Evolutionary conservation across 2,888 invertebrate genomes (phyloP).

Genomic region (Anarsia innoxiella): DNA sequence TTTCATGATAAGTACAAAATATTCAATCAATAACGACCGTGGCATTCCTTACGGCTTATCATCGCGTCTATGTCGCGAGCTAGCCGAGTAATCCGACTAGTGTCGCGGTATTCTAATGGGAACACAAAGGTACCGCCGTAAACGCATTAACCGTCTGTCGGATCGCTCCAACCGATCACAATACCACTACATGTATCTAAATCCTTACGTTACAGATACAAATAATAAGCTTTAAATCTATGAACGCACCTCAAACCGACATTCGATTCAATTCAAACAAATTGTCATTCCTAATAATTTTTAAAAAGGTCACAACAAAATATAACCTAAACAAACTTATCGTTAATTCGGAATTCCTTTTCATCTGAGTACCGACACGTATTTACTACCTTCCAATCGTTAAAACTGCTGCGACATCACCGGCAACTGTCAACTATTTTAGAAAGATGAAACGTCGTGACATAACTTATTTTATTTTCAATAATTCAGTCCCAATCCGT

Average conservation of each 20-base stretch:
- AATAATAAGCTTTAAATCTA: slow-evolving; percentile 3
- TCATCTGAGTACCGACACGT: neutral
- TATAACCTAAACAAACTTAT: slow-evolving; percentile 1
- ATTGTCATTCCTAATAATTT: too few species aligned
- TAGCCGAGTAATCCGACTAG: slow-evolving; percentile 34
- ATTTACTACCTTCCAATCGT: slow-evolving; percentile 8
- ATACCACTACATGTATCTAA: slow-evolving; percentile 38
- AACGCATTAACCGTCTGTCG: slow-evolving; percentile 55
- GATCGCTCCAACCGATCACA: slow-evolving; percentile 37
- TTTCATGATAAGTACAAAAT: too few species aligned
- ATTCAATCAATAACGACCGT: slow-evolving; percentile 8
- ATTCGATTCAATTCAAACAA: too few species aligned
- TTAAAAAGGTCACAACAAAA: too few species aligned
- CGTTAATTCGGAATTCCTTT: neutral
- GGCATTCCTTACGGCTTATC: slow-evolving; percentile 10
- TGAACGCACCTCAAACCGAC: too few species aligned
- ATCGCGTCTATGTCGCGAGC: slow-evolving; percentile 1
- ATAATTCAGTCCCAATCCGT: slow-evolving; percentile 52
- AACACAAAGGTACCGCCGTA: slow-evolving; percentile 56
- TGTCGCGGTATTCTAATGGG: slow-evolving; percentile 39
- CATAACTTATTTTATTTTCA: slow-evolving; percentile 48
- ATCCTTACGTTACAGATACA: slow-evolving; percentile 13
- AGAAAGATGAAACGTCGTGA: slow-evolving; percentile 32
- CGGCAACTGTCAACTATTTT: neutral
- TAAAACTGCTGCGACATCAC: neutral